Evolutionary conservation across 92 coral and sea anemone genomes (phyloP).

Genomic region (Heteractis magnifica): DNA sequence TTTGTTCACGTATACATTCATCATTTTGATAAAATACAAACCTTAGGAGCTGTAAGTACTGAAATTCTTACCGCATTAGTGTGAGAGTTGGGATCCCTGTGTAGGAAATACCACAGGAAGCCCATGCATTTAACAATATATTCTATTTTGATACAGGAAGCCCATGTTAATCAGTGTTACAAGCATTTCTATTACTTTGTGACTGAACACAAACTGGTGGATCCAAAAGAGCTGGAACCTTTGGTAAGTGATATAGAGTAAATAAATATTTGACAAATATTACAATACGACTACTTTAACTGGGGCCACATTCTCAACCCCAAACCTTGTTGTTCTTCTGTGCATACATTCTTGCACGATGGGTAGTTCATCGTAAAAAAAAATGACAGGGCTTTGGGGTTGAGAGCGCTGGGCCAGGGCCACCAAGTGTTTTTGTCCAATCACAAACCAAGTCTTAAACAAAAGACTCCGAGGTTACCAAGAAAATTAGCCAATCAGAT

Average conservation of each 20-base stretch:
- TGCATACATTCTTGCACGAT: no score
- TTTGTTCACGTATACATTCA: slow-evolving; percentile 98
- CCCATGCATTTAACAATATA: background rate
- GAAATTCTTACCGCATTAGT: no score
- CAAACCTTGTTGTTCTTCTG: no score
- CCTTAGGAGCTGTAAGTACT: slow-evolving; percentile 83
- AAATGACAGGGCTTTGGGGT: no score
- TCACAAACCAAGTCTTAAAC: no score
- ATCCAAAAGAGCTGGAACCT: slow-evolving; percentile 92
- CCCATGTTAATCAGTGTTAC: slow-evolving; percentile 98
- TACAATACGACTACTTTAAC: background rate
- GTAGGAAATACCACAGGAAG: slow-evolving; percentile 4
- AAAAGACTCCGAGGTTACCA: no score
- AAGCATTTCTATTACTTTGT: slow-evolving; percentile 93
- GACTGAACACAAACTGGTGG: slow-evolving; percentile 85
- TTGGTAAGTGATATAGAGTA: slow-evolving; percentile 57
- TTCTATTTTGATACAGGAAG: slow-evolving; percentile 63
- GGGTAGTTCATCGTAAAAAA: no score
- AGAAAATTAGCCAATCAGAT: no score
- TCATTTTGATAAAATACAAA: slow-evolving; percentile 87
- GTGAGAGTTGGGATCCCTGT: slow-evolving; percentile 7
- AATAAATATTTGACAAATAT: no score
- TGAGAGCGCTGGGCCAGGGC: no score
- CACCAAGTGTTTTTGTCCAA: no score
- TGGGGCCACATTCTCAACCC: no score